Base-by-base conservation (phyloP, 2,113 vertebrate genomes). In the Cynocephalus volans region DNA sequence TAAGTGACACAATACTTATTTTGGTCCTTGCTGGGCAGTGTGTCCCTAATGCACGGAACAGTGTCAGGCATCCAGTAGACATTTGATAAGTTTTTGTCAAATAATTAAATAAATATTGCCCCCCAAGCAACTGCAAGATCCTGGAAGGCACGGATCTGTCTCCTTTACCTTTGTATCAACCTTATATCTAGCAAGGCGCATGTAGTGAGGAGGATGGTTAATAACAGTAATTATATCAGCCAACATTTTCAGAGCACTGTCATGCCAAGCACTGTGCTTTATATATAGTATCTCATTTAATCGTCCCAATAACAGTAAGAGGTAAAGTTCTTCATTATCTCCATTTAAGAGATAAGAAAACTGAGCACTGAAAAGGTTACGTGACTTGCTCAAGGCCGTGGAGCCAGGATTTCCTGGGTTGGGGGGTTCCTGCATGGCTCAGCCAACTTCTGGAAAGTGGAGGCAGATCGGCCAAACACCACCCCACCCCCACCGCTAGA, bases 381-480 rank as follows among this genome's bases (percentile, higher is more conserved):
- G 26, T 45, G 91, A 84, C 62, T 58, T 77, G 52, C 58, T 70
- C 26, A 76, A 45, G 24, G 12, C 28, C 24, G 4, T 26, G 54
- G 28, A 28, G 41, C 80, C 50, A 58, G 33, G 52, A 33, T 36
- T 41, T 65, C 80, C 70, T 62, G 48, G 80, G 9, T 2, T 5
- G 12, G 1, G 8, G 19, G 10, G 5, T 41, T 31, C 17, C 2
- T 2, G 45, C 50, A 28, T 2, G 8, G 56, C 41, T 5, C 8
- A 62, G 77, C 28, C 77, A 91, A 36, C 58, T 87, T 87, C 58
- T 70, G 21, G 56, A 90, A 41, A 67, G 0, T 41, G 21, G 45
- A 87, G 15, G 31, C 50, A 15, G 77, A 88, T 52, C 33, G 87
- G 36, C 14, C 31, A 31, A 62, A 58, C 1, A 36, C 73, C n/a